Conservation (phyloP, 1,140 invertebrate species). For the Drosophila watanabei region DNA sequence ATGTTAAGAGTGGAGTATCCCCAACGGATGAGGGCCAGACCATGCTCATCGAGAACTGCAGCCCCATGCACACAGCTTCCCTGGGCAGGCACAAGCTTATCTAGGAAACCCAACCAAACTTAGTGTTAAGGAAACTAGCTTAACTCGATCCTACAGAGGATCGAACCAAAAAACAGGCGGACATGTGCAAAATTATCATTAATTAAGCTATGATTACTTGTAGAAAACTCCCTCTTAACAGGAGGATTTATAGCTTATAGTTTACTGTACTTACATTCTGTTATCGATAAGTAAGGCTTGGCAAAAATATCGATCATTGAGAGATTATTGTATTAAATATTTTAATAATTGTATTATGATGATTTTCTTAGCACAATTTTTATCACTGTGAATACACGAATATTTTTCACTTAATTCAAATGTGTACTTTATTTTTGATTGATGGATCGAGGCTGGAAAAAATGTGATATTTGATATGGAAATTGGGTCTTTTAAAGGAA, state of each 20-base stretch:
- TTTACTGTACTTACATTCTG: conserved; percentile 51
- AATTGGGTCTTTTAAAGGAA: neutral
- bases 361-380: conserved; percentile 73
- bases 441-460: neutral
- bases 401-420: conserved; percentile 35
- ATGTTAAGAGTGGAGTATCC: conserved; percentile 36
- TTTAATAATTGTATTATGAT: conserved; percentile 10
- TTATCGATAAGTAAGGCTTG: conserved; percentile 54
- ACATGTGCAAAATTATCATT: conserved; percentile 73
- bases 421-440: conserved; percentile 19
- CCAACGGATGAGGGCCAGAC: conserved; percentile 45
- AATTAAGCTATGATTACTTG: conserved; percentile 14
- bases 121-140: conserved; percentile 35
- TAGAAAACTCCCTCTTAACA: neutral
- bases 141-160: conserved; percentile 21
- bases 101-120: conserved; percentile 34
- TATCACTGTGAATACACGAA: conserved; percentile 69
- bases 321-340: conserved; percentile 9
- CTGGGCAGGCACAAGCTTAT: conserved; percentile 79
- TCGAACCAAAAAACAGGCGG: conserved; percentile 63
- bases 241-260: conserved; percentile 5
- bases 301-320: conserved; percentile 19
- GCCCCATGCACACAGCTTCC: conserved; percentile 76
- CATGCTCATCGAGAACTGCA: conserved; percentile 72
- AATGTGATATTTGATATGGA: neutral